phyloP scores from a whole-genome alignment of 2,113 vertebrate genomes.

The Chroicocephalus ridibundus region DNA sequence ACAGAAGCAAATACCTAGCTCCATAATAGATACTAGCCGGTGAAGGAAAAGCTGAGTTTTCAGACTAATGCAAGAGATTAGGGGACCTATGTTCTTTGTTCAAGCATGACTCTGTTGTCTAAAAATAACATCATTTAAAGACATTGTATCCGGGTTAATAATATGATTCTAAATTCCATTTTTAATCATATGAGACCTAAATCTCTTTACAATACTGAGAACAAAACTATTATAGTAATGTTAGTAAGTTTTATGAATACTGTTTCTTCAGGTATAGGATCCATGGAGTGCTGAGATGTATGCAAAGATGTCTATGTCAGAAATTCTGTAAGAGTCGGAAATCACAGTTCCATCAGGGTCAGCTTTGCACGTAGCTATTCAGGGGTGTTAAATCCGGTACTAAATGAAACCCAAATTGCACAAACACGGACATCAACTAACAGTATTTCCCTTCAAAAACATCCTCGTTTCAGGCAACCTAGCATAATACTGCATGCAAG shows the following conservation, averaged over 20 bases:
- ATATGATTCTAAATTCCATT: not conserved
- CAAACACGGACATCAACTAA: not conserved
- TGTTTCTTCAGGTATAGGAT: not conserved
- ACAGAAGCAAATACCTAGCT: not conserved
- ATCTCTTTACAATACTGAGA: not conserved
- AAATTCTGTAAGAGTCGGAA: not conserved
- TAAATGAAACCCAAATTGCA: not conserved
- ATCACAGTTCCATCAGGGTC: not conserved
- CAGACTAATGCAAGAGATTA: not conserved
- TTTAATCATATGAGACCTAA: not conserved
- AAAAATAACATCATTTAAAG: not conserved
- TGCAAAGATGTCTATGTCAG: not conserved
- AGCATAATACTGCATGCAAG: not conserved
- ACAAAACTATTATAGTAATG: not conserved
- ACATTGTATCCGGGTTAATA: not conserved
- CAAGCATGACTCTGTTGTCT: not conserved
- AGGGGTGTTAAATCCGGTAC: not conserved
- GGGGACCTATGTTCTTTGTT: not conserved
- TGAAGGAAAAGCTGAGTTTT: not conserved
- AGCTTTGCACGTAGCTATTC: not conserved
- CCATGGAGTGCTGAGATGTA: not conserved
- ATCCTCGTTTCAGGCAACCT: not conserved
- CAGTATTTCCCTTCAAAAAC: not conserved
- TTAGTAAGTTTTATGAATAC: not conserved
- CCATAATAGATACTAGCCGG: fast-evolving